Base-by-base conservation (phyloP, 2,113 vertebrate species). In the Gymnobelideus leadbeateri region DNA sequence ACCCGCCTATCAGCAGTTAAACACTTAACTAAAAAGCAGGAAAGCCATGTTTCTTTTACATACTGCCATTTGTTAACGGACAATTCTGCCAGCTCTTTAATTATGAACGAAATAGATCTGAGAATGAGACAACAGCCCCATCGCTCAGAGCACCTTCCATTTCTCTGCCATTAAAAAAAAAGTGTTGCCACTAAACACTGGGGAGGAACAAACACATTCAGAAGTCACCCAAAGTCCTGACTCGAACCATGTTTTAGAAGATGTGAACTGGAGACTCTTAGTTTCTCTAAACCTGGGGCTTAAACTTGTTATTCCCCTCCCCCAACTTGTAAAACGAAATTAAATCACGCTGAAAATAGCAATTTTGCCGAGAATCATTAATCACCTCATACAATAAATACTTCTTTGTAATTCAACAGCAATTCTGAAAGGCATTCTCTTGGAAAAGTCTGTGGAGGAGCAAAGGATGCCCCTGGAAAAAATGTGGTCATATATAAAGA, bases 371-470 rank as follows among this genome's bases (percentile, higher is more conserved):
- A 96, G 98, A 98, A 99, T 98, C 99, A 99, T 99, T 99, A 99
- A 99, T 99, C 99, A 99, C 98, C 98, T 98, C 98, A 98, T 98
- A 98, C 98, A 98, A 99, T 99, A 99, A 99, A 98, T 98, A 99
- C 98, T 99, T 99, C 99, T 99, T 99, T 99, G 98, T 99, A 98
- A 99, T 99, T 98, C 98, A 99, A 99, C 99, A 99, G 99, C 96
- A 96, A 98, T 98, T 98, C 98, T 99, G 98, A 99, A 99, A 98
- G 98, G 98, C 98, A 98, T 99, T 99, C 98, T 98, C 98, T 98
- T 98, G 98, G 98, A 99, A 99, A 98, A 98, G 98, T 99, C 98
- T 98, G 98, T 98, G 99, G 98, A 98, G 98, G 98, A 89, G 98
- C 94, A 93, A 98, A 98, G 98, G 98, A 98, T 98, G 98, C 98